Evolutionary conservation across 2,888 invertebrate species (phyloP).

Genomic region (Lasioglossum calceatum): DNA sequence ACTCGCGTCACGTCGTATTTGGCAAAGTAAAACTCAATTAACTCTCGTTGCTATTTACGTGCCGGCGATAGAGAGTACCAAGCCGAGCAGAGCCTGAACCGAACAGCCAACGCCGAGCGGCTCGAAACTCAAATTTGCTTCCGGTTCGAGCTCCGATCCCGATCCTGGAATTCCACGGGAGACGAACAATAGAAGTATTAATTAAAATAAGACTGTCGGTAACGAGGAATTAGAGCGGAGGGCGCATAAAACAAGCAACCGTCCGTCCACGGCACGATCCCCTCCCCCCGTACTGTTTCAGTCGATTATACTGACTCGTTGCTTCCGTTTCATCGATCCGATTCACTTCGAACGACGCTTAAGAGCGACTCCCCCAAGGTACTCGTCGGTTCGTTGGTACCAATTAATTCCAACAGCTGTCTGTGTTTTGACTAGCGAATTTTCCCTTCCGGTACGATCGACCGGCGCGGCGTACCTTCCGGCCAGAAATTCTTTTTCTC

Average conservation of each 20-base stretch:
- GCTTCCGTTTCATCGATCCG: constrained; percentile 56
- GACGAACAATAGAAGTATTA: neutral
- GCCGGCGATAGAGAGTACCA: neutral
- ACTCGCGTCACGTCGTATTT: constrained; percentile 50
- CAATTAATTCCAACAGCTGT: constrained; percentile 63
- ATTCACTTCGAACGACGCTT: constrained; percentile 43
- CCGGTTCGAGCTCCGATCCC: constrained; percentile 1
- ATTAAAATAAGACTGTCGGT: neutral
- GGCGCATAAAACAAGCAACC: constrained; percentile 22
- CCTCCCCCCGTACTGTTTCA: neutral
- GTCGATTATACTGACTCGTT: constrained; percentile 34
- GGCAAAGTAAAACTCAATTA: constrained; percentile 61
- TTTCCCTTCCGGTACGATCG: constrained; percentile 26
- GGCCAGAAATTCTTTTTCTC: neutral
- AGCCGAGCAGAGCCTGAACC: neutral
- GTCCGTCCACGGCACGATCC: neutral
- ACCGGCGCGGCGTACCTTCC: neutral
- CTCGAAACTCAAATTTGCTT: neutral
- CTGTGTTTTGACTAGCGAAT: constrained; percentile 35
- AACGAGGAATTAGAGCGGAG: neutral
- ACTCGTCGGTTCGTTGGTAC: constrained; percentile 54
- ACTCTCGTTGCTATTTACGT: constrained; percentile 42
- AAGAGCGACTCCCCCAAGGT: constrained; percentile 46
- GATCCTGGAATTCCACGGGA: neutral
- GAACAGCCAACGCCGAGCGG: neutral